Evolutionary conservation across 2,113 vertebrate species (phyloP).

Genomic region (Apteryx mantelli): DNA sequence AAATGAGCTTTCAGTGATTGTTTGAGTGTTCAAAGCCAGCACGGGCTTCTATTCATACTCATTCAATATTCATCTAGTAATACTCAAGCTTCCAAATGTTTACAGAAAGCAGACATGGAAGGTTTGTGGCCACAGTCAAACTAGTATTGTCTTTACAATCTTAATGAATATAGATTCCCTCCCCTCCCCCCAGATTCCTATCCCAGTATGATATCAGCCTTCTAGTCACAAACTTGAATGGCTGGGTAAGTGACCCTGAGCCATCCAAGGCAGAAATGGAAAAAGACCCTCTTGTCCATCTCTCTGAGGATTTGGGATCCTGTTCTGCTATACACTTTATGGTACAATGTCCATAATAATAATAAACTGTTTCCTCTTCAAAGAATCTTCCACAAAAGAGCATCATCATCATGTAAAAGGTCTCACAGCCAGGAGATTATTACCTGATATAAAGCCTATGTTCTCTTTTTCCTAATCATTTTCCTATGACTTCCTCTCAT

Average conservation of each 20-base stretch:
- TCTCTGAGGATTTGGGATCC: background rate
- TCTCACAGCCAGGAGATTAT: background rate
- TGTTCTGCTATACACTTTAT: background rate
- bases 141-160: slow-evolving; percentile 40
- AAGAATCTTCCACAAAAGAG: background rate
- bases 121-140: slow-evolving; percentile 4
- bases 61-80: slow-evolving; percentile 3
- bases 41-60: slow-evolving; percentile 2
- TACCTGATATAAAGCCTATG: background rate
- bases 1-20: slow-evolving; percentile 14
- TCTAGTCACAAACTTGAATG: background rate
- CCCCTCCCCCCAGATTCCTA: background rate
- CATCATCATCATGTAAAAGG: background rate
- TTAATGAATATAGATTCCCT: slow-evolving; percentile 56
- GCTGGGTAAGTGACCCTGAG: background rate
- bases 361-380: background rate
- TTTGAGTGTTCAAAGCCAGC: background rate
- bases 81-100: slow-evolving; percentile 17
- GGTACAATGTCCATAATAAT: background rate
- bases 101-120: slow-evolving; percentile 49
- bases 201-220: slow-evolving; percentile 13
- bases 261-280: slow-evolving; percentile 9
- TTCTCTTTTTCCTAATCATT: background rate
- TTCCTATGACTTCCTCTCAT: background rate
- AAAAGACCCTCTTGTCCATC: background rate